Base-by-base conservation (phyloP, 1,140 invertebrate species). In the Aphelenchoides fujianensis region DNA sequence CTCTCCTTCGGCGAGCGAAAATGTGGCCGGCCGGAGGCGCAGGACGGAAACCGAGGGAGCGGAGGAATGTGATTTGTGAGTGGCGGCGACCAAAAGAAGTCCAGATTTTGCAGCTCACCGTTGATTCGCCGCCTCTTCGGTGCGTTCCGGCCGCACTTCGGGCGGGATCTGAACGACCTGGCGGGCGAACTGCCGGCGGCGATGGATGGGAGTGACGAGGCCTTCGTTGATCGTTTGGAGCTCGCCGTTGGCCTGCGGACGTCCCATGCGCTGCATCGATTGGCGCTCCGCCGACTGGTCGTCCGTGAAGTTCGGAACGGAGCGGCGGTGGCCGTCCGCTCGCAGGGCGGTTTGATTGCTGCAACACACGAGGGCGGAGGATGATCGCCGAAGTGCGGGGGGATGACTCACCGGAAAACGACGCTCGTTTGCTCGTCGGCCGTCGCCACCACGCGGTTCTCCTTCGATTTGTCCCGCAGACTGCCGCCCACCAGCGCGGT, bases 151-250 rank as follows among this genome's bases (percentile, higher is more conserved):
- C n/a, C n/a, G n/a, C n/a, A n/a, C n/a, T n/a, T n/a, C n/a, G n/a
- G n/a, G n/a, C n/a, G n/a, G n/a, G n/a, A n/a, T n/a, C n/a, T n/a
- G n/a, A n/a, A n/a, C n/a, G n/a, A n/a, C n/a, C n/a, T 48, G 41
- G 41, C 41, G 41, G 23, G 12, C 23, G 23, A 48, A 48, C 23
- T 72, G 68, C 69, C 81, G 81, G 27, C 79, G 61, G 23, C 79
- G 67, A 2, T 79, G 68, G 1, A 80, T 78, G 2, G 79, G 79
- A n/a, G 79, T 80, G 12, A 80, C 70, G 9, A 80, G 63, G 62
- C 79, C 79, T 68, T 80, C 79, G 63, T 81, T 80, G 36, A 81
- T 80, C 2, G 70, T 71, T 64, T 79, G 55, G 32, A 79, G 36
- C 63, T 30, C 53, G 27, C 63, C 16, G 31, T 12, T 66, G 19